Conservation (phyloP, 2,888 invertebrate genomes). For the Eristalis intricaria region DNA sequence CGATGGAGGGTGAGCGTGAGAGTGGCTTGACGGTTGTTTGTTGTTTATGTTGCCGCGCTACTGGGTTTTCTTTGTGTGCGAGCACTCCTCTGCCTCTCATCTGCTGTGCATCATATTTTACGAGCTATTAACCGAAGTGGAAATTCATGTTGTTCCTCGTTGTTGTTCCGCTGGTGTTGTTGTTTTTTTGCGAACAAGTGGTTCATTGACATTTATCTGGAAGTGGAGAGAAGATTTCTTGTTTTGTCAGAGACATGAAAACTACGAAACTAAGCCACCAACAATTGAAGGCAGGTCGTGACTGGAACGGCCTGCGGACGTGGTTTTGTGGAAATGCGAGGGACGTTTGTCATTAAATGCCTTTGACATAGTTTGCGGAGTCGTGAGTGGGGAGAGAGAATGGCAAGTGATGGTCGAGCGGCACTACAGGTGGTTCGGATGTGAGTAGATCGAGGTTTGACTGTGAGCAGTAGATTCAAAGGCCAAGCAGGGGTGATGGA, state of each 20-base stretch:
- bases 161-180: conserved; percentile 4
- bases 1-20: neutral
- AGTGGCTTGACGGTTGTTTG: neutral
- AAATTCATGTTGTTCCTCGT: conserved; percentile 47
- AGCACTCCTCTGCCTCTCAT: conserved; percentile 14
- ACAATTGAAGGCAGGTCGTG: neutral
- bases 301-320: neutral
- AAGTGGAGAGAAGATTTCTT: conserved; percentile 4
- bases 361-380: neutral
- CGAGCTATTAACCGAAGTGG: conserved; percentile 66
- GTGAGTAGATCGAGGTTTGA: too few species aligned
- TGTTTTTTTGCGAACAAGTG: conserved; percentile 52
- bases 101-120: conserved; percentile 60
- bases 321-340: neutral
- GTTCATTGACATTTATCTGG: conserved; percentile 65
- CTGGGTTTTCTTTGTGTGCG: conserved; percentile 8
- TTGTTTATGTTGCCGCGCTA: conserved; percentile 29
- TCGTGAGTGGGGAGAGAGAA: neutral
- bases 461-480: neutral
- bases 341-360: neutral
- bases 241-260: neutral
- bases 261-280: conserved; percentile 11
- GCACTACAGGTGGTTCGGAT: neutral
- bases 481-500: too few species aligned
- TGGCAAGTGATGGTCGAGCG: neutral